phyloP scores from a whole-genome alignment of 2,888 invertebrate species.

The Acrobasis consociella region DNA sequence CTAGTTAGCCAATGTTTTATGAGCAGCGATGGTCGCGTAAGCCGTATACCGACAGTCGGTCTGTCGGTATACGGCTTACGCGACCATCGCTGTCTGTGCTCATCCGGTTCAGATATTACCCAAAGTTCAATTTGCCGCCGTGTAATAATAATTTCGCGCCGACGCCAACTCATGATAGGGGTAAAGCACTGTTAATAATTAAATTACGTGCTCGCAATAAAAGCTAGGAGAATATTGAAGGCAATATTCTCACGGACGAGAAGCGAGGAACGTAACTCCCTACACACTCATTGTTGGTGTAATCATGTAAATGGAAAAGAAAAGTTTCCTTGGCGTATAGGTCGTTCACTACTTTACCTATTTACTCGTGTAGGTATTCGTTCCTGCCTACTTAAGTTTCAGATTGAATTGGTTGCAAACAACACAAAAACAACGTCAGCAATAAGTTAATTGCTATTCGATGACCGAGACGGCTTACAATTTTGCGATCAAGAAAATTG shows the following conservation, averaged over 20 bases:
- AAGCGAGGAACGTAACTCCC: conserved; percentile 28
- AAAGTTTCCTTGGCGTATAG: conserved; percentile 8
- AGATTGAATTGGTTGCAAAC: neutral
- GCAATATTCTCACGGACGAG: conserved; percentile 24
- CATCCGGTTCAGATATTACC: conserved; percentile 44
- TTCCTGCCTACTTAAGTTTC: neutral
- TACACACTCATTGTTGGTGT: conserved; percentile 28
- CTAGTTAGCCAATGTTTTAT: conserved; percentile 58
- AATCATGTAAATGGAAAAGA: conserved; percentile 35
- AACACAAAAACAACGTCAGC: conserved; percentile 34
- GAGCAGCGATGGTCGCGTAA: conserved; percentile 40
- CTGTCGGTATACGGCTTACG: conserved; percentile 30
- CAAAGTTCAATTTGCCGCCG: conserved; percentile 47
- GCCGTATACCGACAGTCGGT: conserved; percentile 33
- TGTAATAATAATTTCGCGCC: conserved; percentile 42
- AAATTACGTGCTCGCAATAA: conserved; percentile 50
- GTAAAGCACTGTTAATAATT: conserved; percentile 58
- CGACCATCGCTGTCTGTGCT: conserved; percentile 41
- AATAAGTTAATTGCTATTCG: conserved; percentile 45
- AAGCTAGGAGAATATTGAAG: conserved; percentile 33
- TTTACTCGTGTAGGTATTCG: neutral
- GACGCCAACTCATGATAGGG: conserved; percentile 44
- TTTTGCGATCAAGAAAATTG: conserved; percentile 23
- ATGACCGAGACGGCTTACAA: conserved; percentile 27
- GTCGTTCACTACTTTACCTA: neutral